These are phyloP conservation scores for Trogon surrucura DNA, from an alignment of 2,113 vertebrate species.

Conservation along the genomic window DNA sequence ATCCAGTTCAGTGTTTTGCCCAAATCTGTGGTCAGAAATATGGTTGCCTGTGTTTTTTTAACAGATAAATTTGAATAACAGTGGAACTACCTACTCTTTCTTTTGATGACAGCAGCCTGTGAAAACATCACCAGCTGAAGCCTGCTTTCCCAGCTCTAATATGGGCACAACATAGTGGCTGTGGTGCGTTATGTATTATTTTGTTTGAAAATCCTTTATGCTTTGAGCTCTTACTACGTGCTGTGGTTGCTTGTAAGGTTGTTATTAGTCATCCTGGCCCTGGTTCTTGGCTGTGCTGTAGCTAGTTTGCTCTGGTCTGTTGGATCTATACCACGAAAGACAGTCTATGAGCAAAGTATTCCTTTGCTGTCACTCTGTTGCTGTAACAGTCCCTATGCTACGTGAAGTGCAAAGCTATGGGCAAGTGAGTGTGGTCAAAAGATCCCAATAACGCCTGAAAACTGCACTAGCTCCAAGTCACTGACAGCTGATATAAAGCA, in stretches of 20 bases:
- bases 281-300: background rate
- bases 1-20: background rate
- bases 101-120: background rate
- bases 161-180: background rate
- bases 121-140: background rate
- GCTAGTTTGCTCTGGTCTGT: background rate
- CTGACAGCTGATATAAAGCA: background rate
- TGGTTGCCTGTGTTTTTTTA: background rate
- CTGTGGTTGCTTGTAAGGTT: background rate
- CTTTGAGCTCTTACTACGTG: background rate
- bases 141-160: background rate
- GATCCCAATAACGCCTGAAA: background rate
- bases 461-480: background rate
- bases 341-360: background rate
- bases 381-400: background rate
- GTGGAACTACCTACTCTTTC: rapidly evolving
- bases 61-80: background rate
- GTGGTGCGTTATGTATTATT: background rate
- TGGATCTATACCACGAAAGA: background rate
- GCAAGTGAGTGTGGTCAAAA: background rate
- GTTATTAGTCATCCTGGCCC: background rate
- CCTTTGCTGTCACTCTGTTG: background rate
- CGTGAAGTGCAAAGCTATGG: background rate
- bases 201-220: background rate
- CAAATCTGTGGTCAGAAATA: background rate